A percentile compares a stretch with the other conserved stretches of the same genome.
Evolutionary conservation across 2,113 vertebrate species (phyloP).

Genomic region (Pica pica): DNA sequence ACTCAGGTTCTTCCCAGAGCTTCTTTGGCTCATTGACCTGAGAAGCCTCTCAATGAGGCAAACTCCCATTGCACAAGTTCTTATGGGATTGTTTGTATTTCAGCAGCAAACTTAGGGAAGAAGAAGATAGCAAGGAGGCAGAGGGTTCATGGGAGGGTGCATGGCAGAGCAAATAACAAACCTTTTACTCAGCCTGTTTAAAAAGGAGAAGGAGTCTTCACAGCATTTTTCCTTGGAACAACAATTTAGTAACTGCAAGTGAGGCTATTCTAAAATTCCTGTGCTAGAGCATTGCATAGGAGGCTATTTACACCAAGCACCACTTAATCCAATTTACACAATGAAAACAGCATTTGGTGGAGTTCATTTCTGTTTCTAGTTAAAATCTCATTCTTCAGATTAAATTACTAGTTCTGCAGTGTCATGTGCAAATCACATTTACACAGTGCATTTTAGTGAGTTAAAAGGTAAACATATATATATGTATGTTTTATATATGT

Average conservation of each 20-base stretch:
- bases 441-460: background rate
- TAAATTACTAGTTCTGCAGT: background rate
- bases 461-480: background rate
- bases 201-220: background rate
- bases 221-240: background rate
- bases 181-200: background rate
- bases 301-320: background rate
- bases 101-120: background rate
- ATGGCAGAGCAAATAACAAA: background rate
- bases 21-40: background rate
- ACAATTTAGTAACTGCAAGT: background rate
- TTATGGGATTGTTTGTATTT: background rate
- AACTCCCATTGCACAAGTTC: background rate
- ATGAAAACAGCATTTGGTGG: background rate
- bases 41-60: background rate
- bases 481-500: background rate
- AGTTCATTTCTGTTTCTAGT: background rate
- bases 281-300: background rate
- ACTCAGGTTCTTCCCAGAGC: background rate
- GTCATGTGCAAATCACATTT: background rate
- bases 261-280: background rate
- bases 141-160: background rate
- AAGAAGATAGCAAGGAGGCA: rapidly evolving
- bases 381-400: background rate
- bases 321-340: background rate